Evolutionary conservation across 2,797 vertebrate species (phyloP), one percentile per base, ranked within the genome.

Genomic region (Bradypodion pumilum): DNA sequence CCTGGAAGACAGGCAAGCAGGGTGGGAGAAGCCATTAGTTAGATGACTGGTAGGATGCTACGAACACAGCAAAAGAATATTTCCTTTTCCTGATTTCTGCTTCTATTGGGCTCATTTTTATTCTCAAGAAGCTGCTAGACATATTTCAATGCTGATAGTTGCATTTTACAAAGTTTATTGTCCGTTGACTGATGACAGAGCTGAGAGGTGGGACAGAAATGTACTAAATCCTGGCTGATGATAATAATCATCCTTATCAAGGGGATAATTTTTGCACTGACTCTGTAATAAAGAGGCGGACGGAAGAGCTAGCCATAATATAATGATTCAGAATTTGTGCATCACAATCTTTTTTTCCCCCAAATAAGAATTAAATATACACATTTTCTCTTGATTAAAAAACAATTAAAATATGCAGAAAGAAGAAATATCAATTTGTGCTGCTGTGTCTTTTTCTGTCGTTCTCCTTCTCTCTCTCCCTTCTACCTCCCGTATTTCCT

Each of bases 1-100:
- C 98, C 98, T 99, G 96, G 86, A 81, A 93, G n/a, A 70, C 0
- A 90, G 86, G 93, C 93, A 93, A n/a, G n/a, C n/a, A 78, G 84
- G 16, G 78, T 21, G 49, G 40, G 74, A 21, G 3, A 16, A 42
- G 66, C 82, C 4, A 44, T 83, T 62, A 81, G 27, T 4, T 1
- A 12, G 74, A 77, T 83, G 49, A 1, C 87, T 87, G 7, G 7
- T 59, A 1, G 2, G 10, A 46, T 12, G n/a, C 35, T 46, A 6
- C 15, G 32, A 32, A 52, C 66, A 19, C n/a, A 49, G 40, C 10
- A 19, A 32, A 21, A 7, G 2, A 35, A 3, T 15, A 21, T 23
- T 4, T 65, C 42, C 5, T 23, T 52, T 7, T 65, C 78, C 15
- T 23, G 7, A 42, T 44, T 74, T 56, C 13, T 37, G 10, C 56